Percentiles rank a stretch among this genome's conserved stretches.
phyloP scores from a whole-genome alignment of 2,113 vertebrate species.

The Clarias magur region DNA sequence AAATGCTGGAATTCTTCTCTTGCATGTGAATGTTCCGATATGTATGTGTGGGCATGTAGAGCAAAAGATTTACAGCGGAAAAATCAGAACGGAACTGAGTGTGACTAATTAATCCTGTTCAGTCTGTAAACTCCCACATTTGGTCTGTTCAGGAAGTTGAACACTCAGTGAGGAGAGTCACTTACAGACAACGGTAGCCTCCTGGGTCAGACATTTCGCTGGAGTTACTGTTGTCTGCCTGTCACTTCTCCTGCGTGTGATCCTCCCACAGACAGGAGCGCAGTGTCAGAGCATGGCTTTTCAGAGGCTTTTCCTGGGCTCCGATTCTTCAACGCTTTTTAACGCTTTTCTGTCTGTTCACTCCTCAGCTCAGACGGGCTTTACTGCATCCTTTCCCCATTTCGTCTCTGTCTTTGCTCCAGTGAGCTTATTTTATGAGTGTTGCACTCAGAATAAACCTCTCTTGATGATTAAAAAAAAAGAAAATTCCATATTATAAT shows the following conservation, averaged over 20 bases:
- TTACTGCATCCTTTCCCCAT: conserved; percentile 36
- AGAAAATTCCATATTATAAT: neutral
- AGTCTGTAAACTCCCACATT: conserved; percentile 61
- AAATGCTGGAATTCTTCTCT: neutral
- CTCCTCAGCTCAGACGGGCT: conserved; percentile 44
- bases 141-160: conserved; percentile 29
- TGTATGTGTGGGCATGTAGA: conserved; percentile 30
- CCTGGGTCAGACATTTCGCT: conserved; percentile 47
- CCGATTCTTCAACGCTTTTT: conserved; percentile 37
- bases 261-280: conserved; percentile 47
- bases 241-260: conserved; percentile 59
- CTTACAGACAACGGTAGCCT: conserved; percentile 65
- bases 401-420: conserved; percentile 28
- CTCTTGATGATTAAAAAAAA: conserved; percentile 33
- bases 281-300: conserved; percentile 43
- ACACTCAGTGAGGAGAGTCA: conserved; percentile 58
- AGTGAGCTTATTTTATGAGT: conserved; percentile 38
- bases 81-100: neutral
- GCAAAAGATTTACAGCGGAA: conserved; percentile 7
- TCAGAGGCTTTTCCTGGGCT: conserved; percentile 59
- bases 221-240: conserved; percentile 69
- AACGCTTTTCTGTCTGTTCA: conserved; percentile 48
- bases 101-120: conserved; percentile 24
- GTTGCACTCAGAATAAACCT: conserved; percentile 57
- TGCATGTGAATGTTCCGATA: conserved; percentile 20